Percentiles rank a stretch among this genome's conserved stretches.
Evolutionary conservation across 2,888 invertebrate genomes (phyloP).

Genomic region (Plemyria rubiginata): DNA sequence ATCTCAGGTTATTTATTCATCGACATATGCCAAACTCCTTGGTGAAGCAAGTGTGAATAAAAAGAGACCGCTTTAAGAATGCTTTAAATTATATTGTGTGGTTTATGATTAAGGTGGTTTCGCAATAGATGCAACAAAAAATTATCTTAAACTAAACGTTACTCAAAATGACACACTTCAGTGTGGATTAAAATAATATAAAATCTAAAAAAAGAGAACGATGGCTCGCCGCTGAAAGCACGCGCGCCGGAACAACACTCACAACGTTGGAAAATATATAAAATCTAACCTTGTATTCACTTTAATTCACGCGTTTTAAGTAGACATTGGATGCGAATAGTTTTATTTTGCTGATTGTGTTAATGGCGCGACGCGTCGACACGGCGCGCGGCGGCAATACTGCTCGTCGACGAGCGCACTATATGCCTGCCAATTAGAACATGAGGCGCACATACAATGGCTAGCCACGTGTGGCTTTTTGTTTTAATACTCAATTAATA

Average conservation of each 20-base stretch:
- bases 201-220: conserved; percentile 57
- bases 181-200: conserved; percentile 74
- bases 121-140: conserved; percentile 45
- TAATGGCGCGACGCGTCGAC: conserved; percentile 26
- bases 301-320: conserved; percentile 47
- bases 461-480: conserved; percentile 19
- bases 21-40: neutral
- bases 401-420: conserved; percentile 26
- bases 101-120: conserved; percentile 3
- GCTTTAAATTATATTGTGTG: too few species aligned
- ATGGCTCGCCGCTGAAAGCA: conserved; percentile 44
- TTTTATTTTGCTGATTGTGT: conserved; percentile 40
- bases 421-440: conserved; percentile 30
- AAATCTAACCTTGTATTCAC: conserved; percentile 51
- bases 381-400: conserved; percentile 27
- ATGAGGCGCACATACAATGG: conserved; percentile 5
- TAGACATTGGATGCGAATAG: conserved; percentile 51
- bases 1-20: neutral
- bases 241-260: conserved; percentile 31
- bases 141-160: conserved; percentile 55
- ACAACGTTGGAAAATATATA: conserved; percentile 29
- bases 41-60: neutral
- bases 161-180: conserved; percentile 68
- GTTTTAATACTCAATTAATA: neutral
- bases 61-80: neutral